phyloP scores from a whole-genome alignment of 2,888 invertebrate species.

The Platynereis dumerilii region DNA sequence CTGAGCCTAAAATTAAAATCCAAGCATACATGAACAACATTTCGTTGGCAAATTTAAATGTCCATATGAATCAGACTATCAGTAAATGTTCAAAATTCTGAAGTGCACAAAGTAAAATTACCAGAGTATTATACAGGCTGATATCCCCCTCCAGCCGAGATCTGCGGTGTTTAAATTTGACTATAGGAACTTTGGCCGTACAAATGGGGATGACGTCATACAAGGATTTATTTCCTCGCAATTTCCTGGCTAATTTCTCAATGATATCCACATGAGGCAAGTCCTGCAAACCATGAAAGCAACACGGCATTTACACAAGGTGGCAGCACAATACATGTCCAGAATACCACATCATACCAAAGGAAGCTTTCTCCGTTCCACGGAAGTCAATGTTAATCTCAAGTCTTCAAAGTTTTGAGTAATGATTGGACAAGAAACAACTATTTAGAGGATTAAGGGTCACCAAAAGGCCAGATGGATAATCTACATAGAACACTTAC shows the following conservation, averaged over 20 bases:
- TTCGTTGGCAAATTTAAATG: not conserved
- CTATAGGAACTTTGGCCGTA: constrained; percentile 71
- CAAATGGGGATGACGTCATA: constrained; percentile 66
- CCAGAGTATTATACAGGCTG: constrained; percentile 69
- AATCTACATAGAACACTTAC: constrained; percentile 8
- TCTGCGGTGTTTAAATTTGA: constrained; percentile 66
- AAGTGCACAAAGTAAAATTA: constrained; percentile 34
- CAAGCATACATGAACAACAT: not conserved
- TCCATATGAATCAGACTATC: not conserved
- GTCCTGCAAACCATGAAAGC: constrained; percentile 42
- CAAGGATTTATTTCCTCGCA: constrained; percentile 58
- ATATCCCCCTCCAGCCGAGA: constrained; percentile 69
- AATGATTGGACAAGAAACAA: too few species aligned
- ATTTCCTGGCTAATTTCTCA: constrained; percentile 59
- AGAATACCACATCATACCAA: too few species aligned
- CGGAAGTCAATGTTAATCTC: too few species aligned
- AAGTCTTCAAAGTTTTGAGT: too few species aligned
- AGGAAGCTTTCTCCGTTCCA: too few species aligned
- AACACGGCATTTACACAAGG: too few species aligned
- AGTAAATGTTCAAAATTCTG: not conserved
- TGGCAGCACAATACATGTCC: too few species aligned
- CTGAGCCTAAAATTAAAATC: constrained; percentile 61
- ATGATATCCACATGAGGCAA: constrained; percentile 61
- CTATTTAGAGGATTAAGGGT: too few species aligned
- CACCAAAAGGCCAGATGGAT: too few species aligned